Evolutionary conservation across 2,888 invertebrate species (phyloP).

Genomic region (Dilophus febrilis): DNA sequence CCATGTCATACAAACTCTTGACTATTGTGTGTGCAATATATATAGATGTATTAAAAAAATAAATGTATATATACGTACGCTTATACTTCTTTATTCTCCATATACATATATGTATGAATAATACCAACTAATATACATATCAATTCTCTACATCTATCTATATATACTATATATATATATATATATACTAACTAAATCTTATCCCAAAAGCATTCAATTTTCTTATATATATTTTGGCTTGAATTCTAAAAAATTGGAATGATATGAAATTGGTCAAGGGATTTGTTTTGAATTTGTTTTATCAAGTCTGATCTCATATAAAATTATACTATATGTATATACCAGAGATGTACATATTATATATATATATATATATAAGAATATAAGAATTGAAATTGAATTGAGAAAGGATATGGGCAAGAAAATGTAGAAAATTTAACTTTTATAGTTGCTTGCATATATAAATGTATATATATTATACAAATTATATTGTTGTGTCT

Average conservation of each 20-base stretch:
- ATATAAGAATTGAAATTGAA: slow-evolving; percentile 4
- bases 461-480: too few relatives aligned
- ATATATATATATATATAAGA: neutral
- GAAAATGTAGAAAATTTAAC: slow-evolving; percentile 1
- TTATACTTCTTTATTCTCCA: neutral
- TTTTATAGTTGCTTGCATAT: too few relatives aligned
- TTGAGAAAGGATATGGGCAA: slow-evolving; percentile 5
- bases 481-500: too few relatives aligned
- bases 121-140: neutral
- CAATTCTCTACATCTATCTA: too few relatives aligned
- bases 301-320: slow-evolving; percentile 5
- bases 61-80: neutral
- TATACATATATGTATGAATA: neutral
- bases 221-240: slow-evolving; percentile 7
- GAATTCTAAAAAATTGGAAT: slow-evolving; percentile 6
- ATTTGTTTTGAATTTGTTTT: slow-evolving; percentile 9
- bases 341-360: neutral
- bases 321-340: neutral
- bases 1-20: slow-evolving; percentile 6
- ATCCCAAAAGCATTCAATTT: slow-evolving; percentile 8
- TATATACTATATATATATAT: too few relatives aligned
- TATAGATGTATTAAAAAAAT: neutral
- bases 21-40: slow-evolving; percentile 1
- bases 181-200: neutral
- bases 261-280: slow-evolving; percentile 9